Evolutionary conservation across 2,113 vertebrate genomes (phyloP).

Genomic region (Leiothrix lutea): DNA sequence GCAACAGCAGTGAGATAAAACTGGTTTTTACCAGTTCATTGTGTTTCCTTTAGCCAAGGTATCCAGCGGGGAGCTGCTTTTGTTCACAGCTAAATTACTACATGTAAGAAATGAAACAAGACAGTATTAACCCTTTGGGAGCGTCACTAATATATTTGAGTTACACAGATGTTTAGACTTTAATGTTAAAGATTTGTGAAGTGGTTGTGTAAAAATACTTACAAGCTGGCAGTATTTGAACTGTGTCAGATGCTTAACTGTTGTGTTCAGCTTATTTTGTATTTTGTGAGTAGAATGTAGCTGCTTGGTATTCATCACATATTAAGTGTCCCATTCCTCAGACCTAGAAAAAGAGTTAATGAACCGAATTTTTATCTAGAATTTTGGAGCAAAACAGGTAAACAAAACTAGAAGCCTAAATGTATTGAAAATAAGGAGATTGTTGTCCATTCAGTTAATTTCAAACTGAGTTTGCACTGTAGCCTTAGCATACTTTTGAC

Average conservation of each 20-base stretch:
- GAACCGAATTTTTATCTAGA: not conserved
- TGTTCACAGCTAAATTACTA: conserved; percentile 48
- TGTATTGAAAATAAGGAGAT: not conserved
- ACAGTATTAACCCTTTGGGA: conserved; percentile 47
- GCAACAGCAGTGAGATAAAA: conserved; percentile 79
- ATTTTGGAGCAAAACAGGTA: not conserved
- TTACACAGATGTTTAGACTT: not conserved
- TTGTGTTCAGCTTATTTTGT: not conserved
- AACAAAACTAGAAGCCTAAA: not conserved
- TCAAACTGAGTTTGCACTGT: not conserved
- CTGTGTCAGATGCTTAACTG: not conserved
- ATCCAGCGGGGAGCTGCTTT: conserved; percentile 52
- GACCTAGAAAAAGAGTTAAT: not conserved
- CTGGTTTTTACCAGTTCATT: conserved; percentile 74
- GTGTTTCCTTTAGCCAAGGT: conserved; percentile 62
- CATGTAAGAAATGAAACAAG: conserved; percentile 57
- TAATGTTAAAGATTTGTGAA: not conserved
- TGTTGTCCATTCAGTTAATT: not conserved
- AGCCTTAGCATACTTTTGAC: not conserved
- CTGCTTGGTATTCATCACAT: not conserved
- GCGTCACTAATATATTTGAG: not conserved
- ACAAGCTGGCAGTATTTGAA: not conserved
- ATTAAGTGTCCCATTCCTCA: not conserved
- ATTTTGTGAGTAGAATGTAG: not conserved
- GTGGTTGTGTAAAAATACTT: not conserved